These are phyloP conservation scores for Tachuris rubrigastra DNA, from an alignment of 2,113 vertebrate species.

Conservation along the genomic window DNA sequence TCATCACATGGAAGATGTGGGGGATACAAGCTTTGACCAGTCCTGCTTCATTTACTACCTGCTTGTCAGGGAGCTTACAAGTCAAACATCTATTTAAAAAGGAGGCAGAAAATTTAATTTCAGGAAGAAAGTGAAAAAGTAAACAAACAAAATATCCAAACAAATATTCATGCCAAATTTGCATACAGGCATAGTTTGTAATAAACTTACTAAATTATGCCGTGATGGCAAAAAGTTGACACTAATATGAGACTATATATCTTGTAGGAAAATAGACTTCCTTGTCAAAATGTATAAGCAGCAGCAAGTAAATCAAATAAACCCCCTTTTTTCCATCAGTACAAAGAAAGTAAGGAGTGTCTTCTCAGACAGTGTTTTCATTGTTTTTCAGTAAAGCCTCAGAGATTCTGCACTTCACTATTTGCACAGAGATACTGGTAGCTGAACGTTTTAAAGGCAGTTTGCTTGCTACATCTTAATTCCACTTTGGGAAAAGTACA, in stretches of 20 bases:
- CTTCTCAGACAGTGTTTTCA: background rate
- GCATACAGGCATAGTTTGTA: background rate
- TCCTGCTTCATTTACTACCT: background rate
- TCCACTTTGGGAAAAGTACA: background rate
- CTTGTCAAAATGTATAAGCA: background rate
- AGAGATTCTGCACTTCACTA: background rate
- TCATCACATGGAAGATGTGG: background rate
- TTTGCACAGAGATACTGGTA: background rate
- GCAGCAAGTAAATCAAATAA: background rate
- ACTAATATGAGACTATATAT: background rate
- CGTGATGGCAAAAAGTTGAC: background rate
- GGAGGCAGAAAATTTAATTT: background rate
- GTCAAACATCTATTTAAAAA: background rate
- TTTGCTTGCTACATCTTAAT: background rate
- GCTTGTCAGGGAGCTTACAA: rapidly evolving
- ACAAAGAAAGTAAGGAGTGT: background rate
- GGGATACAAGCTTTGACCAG: background rate
- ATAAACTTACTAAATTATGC: background rate
- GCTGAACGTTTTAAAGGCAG: background rate
- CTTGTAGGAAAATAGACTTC: background rate
- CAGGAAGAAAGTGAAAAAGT: background rate
- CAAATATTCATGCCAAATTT: background rate
- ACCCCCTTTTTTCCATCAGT: background rate
- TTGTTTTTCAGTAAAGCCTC: background rate
- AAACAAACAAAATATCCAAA: background rate